Evolutionary conservation across 2,113 vertebrate species (phyloP).

Genomic region (Aviceda subcristata): DNA sequence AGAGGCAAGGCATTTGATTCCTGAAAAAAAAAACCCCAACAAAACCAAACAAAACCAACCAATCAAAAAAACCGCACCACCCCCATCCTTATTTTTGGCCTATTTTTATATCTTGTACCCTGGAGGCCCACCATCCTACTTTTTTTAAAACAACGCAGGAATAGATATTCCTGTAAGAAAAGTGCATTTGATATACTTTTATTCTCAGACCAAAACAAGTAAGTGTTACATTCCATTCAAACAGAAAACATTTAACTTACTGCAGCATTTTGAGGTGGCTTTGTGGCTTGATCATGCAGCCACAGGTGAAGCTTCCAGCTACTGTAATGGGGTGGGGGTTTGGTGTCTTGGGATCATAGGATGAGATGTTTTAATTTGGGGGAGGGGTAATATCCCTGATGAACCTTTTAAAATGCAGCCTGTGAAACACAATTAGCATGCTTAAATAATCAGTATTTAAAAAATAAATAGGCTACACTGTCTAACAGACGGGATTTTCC

Average conservation of each 20-base stretch:
- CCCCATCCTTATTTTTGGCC: neutral
- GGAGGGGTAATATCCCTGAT: neutral
- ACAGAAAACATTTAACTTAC: neutral
- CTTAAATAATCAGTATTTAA: neutral
- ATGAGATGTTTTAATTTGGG: neutral
- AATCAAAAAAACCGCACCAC: neutral
- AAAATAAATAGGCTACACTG: neutral
- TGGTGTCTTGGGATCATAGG: neutral
- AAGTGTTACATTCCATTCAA: neutral
- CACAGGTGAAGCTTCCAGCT: neutral
- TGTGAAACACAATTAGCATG: neutral
- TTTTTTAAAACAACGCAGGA: neutral
- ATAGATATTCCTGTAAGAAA: neutral
- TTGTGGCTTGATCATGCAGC: neutral
- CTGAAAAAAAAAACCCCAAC: neutral
- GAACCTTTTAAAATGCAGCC: neutral
- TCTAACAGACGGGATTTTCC: neutral
- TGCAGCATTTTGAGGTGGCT: neutral
- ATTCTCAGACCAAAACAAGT: neutral
- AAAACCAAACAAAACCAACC: neutral
- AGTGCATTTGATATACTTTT: neutral
- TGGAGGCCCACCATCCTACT: neutral
- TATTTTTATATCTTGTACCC: neutral
- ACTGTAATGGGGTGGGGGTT: neutral
- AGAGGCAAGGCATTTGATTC: neutral